phyloP scores from a whole-genome alignment of 2,113 vertebrate genomes.

The Poecilia latipinna region DNA sequence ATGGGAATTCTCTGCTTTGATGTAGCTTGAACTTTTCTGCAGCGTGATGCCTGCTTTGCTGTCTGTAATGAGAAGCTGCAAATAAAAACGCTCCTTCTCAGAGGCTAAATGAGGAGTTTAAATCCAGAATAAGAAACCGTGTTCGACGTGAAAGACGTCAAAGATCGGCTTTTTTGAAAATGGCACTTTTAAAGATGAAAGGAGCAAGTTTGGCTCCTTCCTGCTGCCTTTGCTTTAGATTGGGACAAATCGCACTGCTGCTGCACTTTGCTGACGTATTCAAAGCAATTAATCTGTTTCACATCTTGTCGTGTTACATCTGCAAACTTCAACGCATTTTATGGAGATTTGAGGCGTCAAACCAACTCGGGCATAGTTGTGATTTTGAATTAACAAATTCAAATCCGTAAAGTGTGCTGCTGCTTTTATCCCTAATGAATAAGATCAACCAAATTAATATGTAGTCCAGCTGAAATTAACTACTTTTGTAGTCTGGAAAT shows the following conservation, averaged over 20 bases:
- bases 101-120: slow-evolving; percentile 11
- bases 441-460: no score
- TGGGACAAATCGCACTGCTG: neutral
- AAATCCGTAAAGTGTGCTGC: no score
- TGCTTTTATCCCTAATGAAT: no score
- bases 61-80: slow-evolving; percentile 26
- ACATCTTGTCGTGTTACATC: neutral
- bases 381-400: no score
- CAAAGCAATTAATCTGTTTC: neutral
- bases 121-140: slow-evolving; percentile 31
- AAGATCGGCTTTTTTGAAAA: slow-evolving; percentile 4
- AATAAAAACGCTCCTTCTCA: slow-evolving; percentile 34
- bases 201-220: slow-evolving; percentile 4
- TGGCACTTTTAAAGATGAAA: neutral
- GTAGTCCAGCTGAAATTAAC: no score
- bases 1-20: slow-evolving; percentile 62
- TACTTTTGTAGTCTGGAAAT: no score
- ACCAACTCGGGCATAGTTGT: no score
- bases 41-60: slow-evolving; percentile 42
- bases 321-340: neutral
- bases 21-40: slow-evolving; percentile 48
- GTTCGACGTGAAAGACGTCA: slow-evolving; percentile 8
- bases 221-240: neutral
- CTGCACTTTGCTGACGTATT: neutral
- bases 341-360: neutral